These are phyloP conservation scores for Austrolebias charrua DNA, from an alignment of 2,797 vertebrate genomes.

Conservation along the genomic window DNA sequence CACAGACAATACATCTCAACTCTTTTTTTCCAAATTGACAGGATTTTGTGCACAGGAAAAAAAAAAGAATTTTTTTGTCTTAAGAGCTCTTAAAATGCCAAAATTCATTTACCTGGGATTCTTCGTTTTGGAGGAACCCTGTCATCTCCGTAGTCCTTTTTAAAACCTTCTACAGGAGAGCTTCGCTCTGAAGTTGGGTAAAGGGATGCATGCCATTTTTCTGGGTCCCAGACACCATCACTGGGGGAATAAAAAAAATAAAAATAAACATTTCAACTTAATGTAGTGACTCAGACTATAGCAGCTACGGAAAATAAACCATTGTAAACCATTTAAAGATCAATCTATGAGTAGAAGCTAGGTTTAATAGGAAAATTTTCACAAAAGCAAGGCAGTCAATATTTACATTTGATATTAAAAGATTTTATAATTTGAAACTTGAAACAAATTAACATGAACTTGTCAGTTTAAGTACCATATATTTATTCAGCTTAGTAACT, in stretches of 20 bases:
- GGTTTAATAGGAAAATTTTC: no score
- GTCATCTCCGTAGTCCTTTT: conserved; percentile 89
- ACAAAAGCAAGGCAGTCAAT: no score
- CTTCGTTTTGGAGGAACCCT: conserved; percentile 88
- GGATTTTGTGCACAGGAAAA: no score
- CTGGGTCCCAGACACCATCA: conserved; percentile 98
- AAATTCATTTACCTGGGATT: conserved; percentile 83
- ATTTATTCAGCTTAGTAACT: not conserved
- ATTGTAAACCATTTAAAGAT: no score
- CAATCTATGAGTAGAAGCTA: no score
- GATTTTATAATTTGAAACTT: not conserved
- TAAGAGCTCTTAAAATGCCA: not conserved
- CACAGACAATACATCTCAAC: no score
- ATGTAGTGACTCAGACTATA: not conserved
- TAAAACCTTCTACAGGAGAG: conserved; percentile 90
- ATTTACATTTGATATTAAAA: no score
- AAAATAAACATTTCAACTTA: not conserved
- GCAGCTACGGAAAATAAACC: no score
- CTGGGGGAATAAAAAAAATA: conserved; percentile 71
- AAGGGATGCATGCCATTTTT: conserved; percentile 97
- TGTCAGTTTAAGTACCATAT: not conserved
- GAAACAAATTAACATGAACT: not conserved
- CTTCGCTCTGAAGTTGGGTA: conserved; percentile 90
- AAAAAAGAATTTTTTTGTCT: no score
- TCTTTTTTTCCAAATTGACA: no score